A percentile compares a stretch with the other conserved stretches of the same genome.
Conservation (phyloP, 2,888 invertebrate genomes). For the Pollenia angustigena region DNA sequence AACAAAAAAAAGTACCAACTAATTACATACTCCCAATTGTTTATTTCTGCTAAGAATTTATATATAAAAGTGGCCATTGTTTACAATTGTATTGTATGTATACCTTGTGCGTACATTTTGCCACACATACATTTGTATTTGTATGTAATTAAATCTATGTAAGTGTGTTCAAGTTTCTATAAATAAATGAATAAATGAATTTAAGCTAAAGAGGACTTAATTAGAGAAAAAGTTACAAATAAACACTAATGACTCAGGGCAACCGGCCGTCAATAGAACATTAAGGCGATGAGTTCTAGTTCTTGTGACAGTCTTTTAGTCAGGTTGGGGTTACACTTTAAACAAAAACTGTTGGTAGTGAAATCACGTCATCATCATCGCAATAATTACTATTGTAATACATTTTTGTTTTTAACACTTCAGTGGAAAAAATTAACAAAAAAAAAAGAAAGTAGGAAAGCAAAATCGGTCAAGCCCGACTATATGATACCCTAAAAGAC, state of each 20-base stretch:
- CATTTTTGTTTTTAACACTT: constrained; percentile 19
- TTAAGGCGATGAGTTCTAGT: constrained; percentile 44
- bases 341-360: constrained; percentile 63
- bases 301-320: constrained; percentile 14
- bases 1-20: constrained; percentile 2
- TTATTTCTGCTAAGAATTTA: background rate
- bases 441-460: background rate
- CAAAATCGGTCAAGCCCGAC: no score
- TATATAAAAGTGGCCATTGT: constrained; percentile 25
- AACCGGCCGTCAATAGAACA: constrained; percentile 38
- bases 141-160: constrained; percentile 8
- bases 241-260: constrained; percentile 57
- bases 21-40: no score
- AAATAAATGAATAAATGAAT: constrained; percentile 43
- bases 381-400: constrained; percentile 18
- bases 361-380: constrained; percentile 35
- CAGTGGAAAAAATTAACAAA: background rate
- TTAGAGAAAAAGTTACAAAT: constrained; percentile 67
- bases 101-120: background rate
- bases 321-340: constrained; percentile 58
- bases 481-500: no score
- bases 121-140: background rate
- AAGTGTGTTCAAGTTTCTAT: background rate
- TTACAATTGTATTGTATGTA: constrained; percentile 20
- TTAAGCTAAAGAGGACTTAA: constrained; percentile 71